These are phyloP conservation scores for Basileuterus tristriatus DNA, from an alignment of 2,797 vertebrate species.

Conservation along the genomic window DNA sequence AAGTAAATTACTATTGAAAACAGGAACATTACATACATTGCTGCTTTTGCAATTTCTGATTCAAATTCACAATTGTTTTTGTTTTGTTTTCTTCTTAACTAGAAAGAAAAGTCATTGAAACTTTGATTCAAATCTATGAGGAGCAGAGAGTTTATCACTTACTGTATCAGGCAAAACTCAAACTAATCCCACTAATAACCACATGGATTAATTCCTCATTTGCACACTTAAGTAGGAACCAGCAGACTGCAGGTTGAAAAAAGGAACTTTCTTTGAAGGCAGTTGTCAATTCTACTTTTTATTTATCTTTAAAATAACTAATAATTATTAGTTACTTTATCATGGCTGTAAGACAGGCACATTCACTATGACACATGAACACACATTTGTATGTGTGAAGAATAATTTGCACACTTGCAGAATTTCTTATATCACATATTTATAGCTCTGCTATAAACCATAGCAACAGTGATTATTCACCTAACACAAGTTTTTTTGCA, in stretches of 20 bases:
- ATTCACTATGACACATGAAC: background rate
- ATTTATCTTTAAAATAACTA: background rate
- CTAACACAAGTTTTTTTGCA: background rate
- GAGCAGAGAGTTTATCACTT: background rate
- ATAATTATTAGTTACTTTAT: background rate
- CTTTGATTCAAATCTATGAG: background rate
- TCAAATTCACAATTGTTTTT: background rate
- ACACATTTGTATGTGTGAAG: background rate
- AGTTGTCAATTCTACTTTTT: background rate
- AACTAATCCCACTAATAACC: background rate
- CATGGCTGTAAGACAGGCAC: background rate
- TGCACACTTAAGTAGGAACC: background rate
- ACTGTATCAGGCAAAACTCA: background rate
- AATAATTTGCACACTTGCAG: background rate
- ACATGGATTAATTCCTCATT: background rate
- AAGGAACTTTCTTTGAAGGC: background rate
- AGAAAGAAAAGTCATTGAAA: background rate
- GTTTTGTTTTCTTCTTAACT: background rate
- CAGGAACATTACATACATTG: background rate
- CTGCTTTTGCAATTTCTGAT: conserved; percentile 8
- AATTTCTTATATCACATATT: background rate
- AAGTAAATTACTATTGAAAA: background rate
- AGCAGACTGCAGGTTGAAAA: background rate
- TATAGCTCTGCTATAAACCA: background rate
- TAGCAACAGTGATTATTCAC: background rate